Percentiles rank a stretch among this genome's conserved stretches.
Conservation (phyloP, 2,888 invertebrate species). For the Coelopa pilipes region DNA sequence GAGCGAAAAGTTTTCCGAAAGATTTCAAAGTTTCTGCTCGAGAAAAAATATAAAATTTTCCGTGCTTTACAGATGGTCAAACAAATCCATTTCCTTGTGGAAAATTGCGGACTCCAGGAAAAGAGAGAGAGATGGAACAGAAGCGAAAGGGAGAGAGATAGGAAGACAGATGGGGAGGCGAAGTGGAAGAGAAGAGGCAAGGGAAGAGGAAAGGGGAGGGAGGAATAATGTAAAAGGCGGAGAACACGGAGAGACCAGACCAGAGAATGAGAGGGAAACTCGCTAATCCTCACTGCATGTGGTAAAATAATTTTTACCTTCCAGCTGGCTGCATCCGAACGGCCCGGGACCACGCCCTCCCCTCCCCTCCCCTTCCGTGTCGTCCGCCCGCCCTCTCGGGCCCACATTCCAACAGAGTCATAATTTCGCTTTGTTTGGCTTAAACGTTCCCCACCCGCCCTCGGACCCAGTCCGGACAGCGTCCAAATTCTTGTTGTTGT, state of each 20-base stretch:
- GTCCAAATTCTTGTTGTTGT: background rate
- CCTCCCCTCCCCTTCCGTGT: too few species aligned
- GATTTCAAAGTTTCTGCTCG: conserved; percentile 45
- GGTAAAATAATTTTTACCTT: conserved; percentile 37
- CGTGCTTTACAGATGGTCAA: conserved; percentile 50
- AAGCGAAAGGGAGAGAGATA: background rate
- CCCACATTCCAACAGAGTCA: conserved; percentile 27
- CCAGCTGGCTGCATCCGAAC: conserved; percentile 38
- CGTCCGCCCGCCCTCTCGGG: background rate
- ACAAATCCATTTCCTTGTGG: conserved; percentile 42
- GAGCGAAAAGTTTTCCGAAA: conserved; percentile 26
- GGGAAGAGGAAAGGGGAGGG: conserved; percentile 2
- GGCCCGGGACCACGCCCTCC: background rate
- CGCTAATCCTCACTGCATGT: conserved; percentile 38
- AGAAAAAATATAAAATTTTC: conserved; percentile 22
- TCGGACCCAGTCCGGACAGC: background rate
- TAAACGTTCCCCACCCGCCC: conserved; percentile 9
- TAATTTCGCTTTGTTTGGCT: conserved; percentile 36
- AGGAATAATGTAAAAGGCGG: conserved; percentile 8
- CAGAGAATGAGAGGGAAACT: conserved; percentile 11
- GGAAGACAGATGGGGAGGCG: background rate
- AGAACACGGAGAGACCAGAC: background rate
- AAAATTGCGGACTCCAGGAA: conserved; percentile 5
- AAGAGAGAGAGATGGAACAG: background rate
- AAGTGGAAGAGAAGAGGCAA: conserved; percentile 5